Conservation (phyloP, 2,888 invertebrate species). For the Frankliniella intonsa region DNA sequence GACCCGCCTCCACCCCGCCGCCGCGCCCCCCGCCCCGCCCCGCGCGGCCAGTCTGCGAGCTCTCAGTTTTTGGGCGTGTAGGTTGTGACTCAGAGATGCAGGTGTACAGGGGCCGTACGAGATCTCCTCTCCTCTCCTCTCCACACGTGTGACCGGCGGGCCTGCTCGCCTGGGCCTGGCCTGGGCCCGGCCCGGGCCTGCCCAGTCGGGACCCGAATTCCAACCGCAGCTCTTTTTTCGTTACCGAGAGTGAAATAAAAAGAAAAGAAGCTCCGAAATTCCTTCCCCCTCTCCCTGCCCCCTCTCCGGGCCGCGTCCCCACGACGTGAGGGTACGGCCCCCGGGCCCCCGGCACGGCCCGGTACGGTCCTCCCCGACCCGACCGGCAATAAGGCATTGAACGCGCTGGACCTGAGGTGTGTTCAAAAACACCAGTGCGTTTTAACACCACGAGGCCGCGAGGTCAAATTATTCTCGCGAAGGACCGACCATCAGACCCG, state of each 20-base stretch:
- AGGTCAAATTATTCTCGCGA: too few relatives aligned
- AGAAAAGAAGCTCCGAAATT: background rate
- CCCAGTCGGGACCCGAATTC: constrained; percentile 10
- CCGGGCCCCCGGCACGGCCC: background rate
- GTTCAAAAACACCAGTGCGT: too few relatives aligned
- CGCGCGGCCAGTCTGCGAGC: background rate
- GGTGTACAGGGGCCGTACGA: constrained; percentile 23
- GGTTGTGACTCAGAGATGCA: constrained; percentile 19
- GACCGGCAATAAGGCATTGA: too few relatives aligned
- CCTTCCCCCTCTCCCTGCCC: background rate
- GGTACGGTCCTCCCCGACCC: background rate
- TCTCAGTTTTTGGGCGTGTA: background rate
- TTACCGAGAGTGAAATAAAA: constrained; percentile 14
- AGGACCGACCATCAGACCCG: too few relatives aligned
- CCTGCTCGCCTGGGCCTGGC: background rate
- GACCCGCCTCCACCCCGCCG: too few relatives aligned
- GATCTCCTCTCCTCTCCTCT: constrained; percentile 18
- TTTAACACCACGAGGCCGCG: too few relatives aligned
- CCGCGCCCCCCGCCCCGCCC: too few relatives aligned
- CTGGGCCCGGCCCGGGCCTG: background rate
- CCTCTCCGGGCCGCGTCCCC: constrained; percentile 4
- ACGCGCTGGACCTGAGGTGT: too few relatives aligned
- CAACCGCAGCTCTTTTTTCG: constrained; percentile 26
- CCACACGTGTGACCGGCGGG: constrained; percentile 23
- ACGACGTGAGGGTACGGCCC: background rate